Base-by-base conservation (phyloP, 2,888 invertebrate genomes). In the Heliconius hortense region DNA sequence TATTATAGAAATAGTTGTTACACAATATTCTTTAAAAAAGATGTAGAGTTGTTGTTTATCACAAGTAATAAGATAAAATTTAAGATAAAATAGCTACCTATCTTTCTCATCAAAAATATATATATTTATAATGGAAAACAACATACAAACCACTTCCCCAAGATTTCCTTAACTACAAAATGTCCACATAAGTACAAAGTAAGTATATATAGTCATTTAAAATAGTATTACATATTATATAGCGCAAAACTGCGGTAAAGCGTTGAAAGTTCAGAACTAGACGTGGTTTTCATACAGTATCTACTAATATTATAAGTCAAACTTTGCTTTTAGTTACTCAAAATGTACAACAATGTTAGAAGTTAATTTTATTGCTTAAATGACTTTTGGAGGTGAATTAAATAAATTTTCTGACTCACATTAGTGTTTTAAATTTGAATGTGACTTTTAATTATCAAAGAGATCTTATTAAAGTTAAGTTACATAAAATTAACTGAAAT, bases 191-290 rank as follows among this genome's bases (percentile, higher is more conserved):
- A 35, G 59, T 26, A 71, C 0, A 71, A 60, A 39, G 26, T 71
- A 43, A 26, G 26, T 71, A 56, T n/a, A 56, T 53, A 69, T 43
- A 69, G 26, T 62, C 59, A 75, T 76, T 75, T 63, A 43, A 78
- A 74, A 74, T 59, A 75, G 35, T 73, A 73, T 76, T 73, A 77
- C 71, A 75, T 71, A 68, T 70, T 70, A 66, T 72, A 67, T 15
- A 73, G 73, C 74, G 63, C 75, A 72, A 76, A 78, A 78, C 73
- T 73, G 72, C 74, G 66, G 74, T 74, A 62, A 64, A 78, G 60
- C 75, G 74, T 68, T 56, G 64, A 79, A 76, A 77, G 76, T 78
- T 78, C 64, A 60, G 77, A 84, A 84, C 84, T 85, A 82, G 80
- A 82, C 79, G 79, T 79, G 77, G 77, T 80, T 78, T 79, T 78